phyloP scores from a whole-genome alignment of 2,113 vertebrate genomes.

The human region DNA sequence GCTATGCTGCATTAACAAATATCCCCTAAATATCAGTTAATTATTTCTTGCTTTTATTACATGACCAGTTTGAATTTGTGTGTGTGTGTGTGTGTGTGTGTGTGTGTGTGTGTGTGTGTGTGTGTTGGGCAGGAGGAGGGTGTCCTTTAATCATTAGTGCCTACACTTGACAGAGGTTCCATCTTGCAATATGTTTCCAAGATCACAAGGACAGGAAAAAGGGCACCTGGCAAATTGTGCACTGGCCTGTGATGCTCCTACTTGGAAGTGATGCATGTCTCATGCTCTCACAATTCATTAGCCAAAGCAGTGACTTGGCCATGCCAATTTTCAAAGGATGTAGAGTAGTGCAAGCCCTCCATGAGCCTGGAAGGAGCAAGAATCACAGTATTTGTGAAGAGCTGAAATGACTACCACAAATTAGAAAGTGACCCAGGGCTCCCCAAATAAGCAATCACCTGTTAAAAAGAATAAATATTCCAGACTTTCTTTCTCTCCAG shows the following conservation, averaged over 20 bases:
- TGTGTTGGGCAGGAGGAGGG: background rate
- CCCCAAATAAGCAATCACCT: background rate
- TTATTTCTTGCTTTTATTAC: conserved; percentile 35
- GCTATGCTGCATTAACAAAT: background rate
- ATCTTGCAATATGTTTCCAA: background rate
- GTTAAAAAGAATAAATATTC: background rate
- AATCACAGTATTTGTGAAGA: background rate
- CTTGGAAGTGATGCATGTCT: background rate
- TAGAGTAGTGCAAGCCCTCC: background rate
- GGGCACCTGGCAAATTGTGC: background rate
- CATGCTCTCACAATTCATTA: background rate
- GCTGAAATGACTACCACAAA: background rate
- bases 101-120: background rate
- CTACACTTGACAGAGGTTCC: background rate
- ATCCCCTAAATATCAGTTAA: background rate
- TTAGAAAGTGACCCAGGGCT: background rate
- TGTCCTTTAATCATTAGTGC: background rate
- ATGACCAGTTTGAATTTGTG: background rate
- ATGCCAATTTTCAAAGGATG: background rate
- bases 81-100: background rate
- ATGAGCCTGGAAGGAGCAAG: background rate
- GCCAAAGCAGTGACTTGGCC: background rate
- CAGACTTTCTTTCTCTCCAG: background rate
- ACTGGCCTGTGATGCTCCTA: background rate
- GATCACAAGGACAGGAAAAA: background rate